These are phyloP conservation scores for Brachionus rubens DNA, from an alignment of 1,140 invertebrate genomes.

Conservation along the genomic window DNA sequence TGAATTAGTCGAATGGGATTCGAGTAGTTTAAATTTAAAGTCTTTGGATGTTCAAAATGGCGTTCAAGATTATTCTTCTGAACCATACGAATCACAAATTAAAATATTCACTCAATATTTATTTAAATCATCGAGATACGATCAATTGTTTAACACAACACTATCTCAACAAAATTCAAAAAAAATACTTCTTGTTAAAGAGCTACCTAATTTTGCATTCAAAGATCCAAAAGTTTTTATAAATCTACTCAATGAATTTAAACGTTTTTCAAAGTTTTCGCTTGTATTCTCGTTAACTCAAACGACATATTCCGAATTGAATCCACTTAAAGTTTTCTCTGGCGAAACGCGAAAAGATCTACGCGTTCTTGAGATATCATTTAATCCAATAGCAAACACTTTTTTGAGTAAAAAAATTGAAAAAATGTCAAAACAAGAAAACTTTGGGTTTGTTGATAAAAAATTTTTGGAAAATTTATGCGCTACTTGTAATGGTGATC, in stretches of 20 bases:
- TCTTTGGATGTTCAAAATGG: slow-evolving; percentile 30
- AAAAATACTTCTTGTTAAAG: slow-evolving; percentile 37
- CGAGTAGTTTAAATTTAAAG: neutral
- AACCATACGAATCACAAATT: slow-evolving; percentile 14
- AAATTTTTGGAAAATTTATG: slow-evolving; percentile 17
- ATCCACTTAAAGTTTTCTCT: slow-evolving; percentile 4
- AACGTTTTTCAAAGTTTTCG: slow-evolving; percentile 18
- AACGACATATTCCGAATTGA: neutral
- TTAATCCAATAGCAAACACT: slow-evolving; percentile 29
- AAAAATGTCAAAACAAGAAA: neutral
- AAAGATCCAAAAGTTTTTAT: slow-evolving; percentile 11
- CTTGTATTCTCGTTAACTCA: neutral
- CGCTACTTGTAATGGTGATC: slow-evolving; percentile 19
- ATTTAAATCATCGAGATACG: slow-evolving; percentile 34
- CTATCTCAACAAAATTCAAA: neutral
- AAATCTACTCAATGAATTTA: slow-evolving; percentile 31
- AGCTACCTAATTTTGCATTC: slow-evolving; percentile 29
- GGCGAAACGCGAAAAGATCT: neutral
- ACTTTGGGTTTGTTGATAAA: slow-evolving; percentile 12
- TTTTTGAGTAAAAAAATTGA: slow-evolving; percentile 32
- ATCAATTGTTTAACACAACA: slow-evolving; percentile 16
- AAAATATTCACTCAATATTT: slow-evolving; percentile 38
- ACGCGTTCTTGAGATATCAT: neutral
- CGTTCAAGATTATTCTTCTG: neutral
- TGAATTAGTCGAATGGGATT: slow-evolving; percentile 29